Percentiles rank a stretch among this genome's conserved stretches.
These are phyloP conservation scores for Drosophila colorata DNA, from an alignment of 2,888 invertebrate genomes.

Conservation along the genomic window DNA sequence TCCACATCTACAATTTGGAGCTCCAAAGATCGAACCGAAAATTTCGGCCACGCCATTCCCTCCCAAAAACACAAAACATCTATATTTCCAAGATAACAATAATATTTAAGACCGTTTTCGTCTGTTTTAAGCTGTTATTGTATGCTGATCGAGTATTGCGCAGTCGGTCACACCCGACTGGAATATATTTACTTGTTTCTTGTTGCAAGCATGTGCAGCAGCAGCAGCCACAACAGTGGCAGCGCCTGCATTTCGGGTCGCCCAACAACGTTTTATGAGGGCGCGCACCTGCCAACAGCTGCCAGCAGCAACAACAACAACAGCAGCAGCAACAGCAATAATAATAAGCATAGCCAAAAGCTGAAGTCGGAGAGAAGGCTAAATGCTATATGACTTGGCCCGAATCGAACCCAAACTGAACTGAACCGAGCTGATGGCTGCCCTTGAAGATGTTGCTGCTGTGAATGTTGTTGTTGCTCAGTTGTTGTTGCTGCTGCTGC, in stretches of 20 bases:
- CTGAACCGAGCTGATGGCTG: conserved; percentile 43
- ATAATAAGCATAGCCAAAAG: conserved; percentile 77
- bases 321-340: conserved; percentile 30
- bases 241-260: conserved; percentile 59
- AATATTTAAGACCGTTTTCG: too few species aligned
- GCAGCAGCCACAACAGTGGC: conserved; percentile 24
- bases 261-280: conserved; percentile 67
- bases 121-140: too few species aligned
- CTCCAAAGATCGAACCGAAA: too few species aligned
- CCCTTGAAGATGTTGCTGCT: conserved; percentile 65
- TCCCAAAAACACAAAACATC: too few species aligned
- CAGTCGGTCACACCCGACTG: too few species aligned
- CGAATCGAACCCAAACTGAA: conserved; percentile 38
- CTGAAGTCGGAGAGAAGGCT: conserved; percentile 56
- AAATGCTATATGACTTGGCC: conserved; percentile 47
- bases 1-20: too few species aligned
- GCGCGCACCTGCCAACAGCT: conserved; percentile 81
- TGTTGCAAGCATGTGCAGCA: conserved; percentile 35
- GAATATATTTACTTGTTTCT: too few species aligned
- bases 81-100: too few species aligned
- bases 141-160: too few species aligned
- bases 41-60: too few species aligned
- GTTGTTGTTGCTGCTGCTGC: conserved; percentile 20
- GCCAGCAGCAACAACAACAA: conserved; percentile 44
- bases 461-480: conserved; percentile 36